Conservation (phyloP, 2,888 invertebrate genomes). For the Teinopalpus imperialis region DNA sequence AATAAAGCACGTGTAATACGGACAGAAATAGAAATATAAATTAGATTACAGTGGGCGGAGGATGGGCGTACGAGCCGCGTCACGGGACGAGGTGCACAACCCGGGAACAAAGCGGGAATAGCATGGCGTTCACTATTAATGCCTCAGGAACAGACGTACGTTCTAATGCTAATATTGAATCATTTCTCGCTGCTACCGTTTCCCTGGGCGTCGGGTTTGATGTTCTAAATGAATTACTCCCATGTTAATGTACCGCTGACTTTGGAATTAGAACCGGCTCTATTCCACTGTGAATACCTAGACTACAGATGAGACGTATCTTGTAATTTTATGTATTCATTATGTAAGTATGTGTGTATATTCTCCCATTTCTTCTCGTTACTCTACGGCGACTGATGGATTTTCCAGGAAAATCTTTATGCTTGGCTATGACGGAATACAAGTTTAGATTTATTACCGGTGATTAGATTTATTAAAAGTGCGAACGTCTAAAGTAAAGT, state of each 20-base stretch:
- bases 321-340: too few relatives aligned
- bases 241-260: background rate
- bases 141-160: conserved; percentile 2
- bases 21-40: conserved; percentile 19
- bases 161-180: conserved; percentile 11
- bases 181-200: background rate
- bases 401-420: too few relatives aligned
- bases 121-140: conserved; percentile 4
- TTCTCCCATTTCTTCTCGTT: too few relatives aligned
- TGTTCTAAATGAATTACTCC: conserved; percentile 9
- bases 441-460: too few relatives aligned
- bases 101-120: conserved; percentile 34
- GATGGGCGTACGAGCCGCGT: conserved; percentile 9
- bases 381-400: too few relatives aligned
- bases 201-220: background rate
- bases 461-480: too few relatives aligned
- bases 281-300: too few relatives aligned
- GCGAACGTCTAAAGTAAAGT: too few relatives aligned
- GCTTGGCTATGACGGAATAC: too few relatives aligned
- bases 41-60: conserved; percentile 18
- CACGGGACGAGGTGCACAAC: conserved; percentile 28
- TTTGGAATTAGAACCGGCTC: too few relatives aligned
- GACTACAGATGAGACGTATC: too few relatives aligned
- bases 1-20: conserved; percentile 8
- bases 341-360: too few relatives aligned